Base-by-base conservation (phyloP, 2,888 invertebrate genomes). In the Thereva nobilitata region DNA sequence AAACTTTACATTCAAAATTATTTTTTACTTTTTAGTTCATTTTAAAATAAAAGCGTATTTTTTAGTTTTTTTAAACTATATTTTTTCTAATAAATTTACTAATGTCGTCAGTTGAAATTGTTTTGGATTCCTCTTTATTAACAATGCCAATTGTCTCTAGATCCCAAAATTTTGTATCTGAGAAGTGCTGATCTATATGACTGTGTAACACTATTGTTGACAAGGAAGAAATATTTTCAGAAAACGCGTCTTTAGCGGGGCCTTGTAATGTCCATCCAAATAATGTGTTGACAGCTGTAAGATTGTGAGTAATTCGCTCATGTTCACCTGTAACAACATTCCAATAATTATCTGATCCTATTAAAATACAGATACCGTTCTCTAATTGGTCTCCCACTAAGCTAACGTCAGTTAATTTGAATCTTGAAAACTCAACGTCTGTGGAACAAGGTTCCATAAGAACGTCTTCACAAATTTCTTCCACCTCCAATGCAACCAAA, bases 191-290 rank as follows among this genome's bases (percentile, higher is more conserved):
- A 34, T 50, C 5, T 7, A 23, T 6, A 5, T 3, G 34, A 23
- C 50, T 34, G 7, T 23, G 8, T 7, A 6, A 35, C 23, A 50
- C 5, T 35, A 35, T 4, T 50, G 50, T 23, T 23, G 34, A 34
- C 50, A 50, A 23, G 35, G n/a, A 4, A 23, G 35, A 7, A 34
- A 1, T 23, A 3, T 34, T 3, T n/a, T n/a, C n/a, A n/a, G n/a
- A n/a, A n/a, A n/a, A n/a, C n/a, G n/a, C n/a, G n/a, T n/a, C n/a
- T n/a, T 6, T 7, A 50, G 35, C 50, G 4, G 61, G 61, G 7
- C 61, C 61, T 50, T 63, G 61, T 9, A 63, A 10, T 6, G 45
- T 35, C 52, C 50, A 63, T 5, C 52, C 63, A 23, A 63, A 44
- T 23, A 45, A 41, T 5, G 63, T 63, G 6, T 63, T n/a, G 7